Evolutionary conservation across 1,140 invertebrate genomes (phyloP).

Genomic region (Contarinia nasturtii): DNA sequence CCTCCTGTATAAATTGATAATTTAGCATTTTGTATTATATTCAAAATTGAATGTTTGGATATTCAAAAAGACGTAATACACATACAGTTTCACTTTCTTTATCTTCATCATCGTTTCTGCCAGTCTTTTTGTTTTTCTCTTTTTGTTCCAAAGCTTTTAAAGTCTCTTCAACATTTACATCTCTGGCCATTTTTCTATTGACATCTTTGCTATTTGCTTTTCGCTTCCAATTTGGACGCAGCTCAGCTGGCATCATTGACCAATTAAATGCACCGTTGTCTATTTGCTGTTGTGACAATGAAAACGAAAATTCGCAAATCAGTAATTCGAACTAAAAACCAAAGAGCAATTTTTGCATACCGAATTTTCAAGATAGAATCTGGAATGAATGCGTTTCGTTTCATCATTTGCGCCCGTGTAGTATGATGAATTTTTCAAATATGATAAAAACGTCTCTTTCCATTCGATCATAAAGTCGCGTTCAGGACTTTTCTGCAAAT

Average conservation of each 20-base stretch:
- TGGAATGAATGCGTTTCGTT: constrained; percentile 34
- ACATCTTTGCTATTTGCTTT: constrained; percentile 8
- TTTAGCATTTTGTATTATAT: constrained; percentile 6
- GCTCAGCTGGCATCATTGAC: constrained; percentile 31
- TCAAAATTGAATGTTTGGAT: neutral
- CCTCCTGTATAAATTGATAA: constrained; percentile 8
- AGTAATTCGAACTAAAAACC: neutral
- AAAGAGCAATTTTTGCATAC: constrained; percentile 9
- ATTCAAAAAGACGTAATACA: constrained; percentile 14
- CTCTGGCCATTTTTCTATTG: constrained; percentile 8
- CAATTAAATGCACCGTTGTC: constrained; percentile 30
- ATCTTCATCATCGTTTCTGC: constrained; percentile 25
- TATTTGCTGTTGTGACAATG: constrained; percentile 21
- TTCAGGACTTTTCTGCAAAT: constrained; percentile 12
- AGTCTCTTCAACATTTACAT: constrained; percentile 16
- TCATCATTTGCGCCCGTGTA: constrained; percentile 36
- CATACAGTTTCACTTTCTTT: constrained; percentile 26
- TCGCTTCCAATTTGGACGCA: constrained; percentile 27
- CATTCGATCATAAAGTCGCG: constrained; percentile 19
- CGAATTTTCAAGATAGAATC: constrained; percentile 25
- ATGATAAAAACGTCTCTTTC: constrained; percentile 20
- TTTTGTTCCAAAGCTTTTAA: constrained; percentile 34
- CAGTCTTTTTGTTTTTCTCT: constrained; percentile 30
- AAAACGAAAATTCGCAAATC: constrained; percentile 38
- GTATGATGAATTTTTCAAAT: constrained; percentile 32